Conservation (phyloP, 2,888 invertebrate species). For the Beris chalybata region DNA sequence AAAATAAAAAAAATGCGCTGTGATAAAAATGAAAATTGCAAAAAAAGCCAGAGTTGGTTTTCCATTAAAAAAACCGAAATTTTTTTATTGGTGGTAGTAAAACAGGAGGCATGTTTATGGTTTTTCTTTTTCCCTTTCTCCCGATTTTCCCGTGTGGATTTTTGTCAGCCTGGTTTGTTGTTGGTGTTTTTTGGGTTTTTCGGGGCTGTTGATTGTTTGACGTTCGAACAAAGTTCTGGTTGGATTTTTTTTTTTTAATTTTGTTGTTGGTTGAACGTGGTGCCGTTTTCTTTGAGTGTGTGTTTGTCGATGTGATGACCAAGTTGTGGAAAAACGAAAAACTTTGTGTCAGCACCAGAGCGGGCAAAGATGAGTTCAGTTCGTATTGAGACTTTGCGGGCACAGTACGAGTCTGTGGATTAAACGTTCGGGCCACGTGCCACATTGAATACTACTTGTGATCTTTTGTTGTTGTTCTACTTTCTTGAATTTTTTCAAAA, state of each 20-base stretch:
- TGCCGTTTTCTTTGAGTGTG: conserved; percentile 44
- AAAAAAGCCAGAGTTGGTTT: conserved; percentile 22
- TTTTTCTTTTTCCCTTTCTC: conserved; percentile 33
- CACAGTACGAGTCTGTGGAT: conserved; percentile 45
- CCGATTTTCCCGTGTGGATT: conserved; percentile 17
- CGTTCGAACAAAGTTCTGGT: conserved; percentile 38
- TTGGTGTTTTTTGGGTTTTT: conserved; percentile 16
- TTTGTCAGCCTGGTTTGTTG: conserved; percentile 26
- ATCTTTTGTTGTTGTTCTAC: no score
- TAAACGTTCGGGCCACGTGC: background rate
- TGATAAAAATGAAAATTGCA: conserved; percentile 1
- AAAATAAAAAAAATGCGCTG: no score
- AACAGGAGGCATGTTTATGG: conserved; percentile 34
- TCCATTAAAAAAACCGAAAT: conserved; percentile 19
- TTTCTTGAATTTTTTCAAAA: no score
- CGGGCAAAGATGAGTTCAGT: conserved; percentile 48
- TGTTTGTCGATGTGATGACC: conserved; percentile 41
- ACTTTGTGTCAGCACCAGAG: conserved; percentile 51
- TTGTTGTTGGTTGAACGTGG: conserved; percentile 42
- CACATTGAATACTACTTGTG: no score
- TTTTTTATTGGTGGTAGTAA: conserved; percentile 25
- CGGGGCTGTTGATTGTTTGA: conserved; percentile 23
- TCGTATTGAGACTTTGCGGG: conserved; percentile 56
- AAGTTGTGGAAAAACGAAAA: conserved; percentile 46
- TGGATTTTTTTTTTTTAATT: conserved; percentile 36